Percentiles rank a stretch among this genome's conserved stretches.
phyloP scores from a whole-genome alignment of 2,797 vertebrate genomes.

The Microtus agrestis region DNA sequence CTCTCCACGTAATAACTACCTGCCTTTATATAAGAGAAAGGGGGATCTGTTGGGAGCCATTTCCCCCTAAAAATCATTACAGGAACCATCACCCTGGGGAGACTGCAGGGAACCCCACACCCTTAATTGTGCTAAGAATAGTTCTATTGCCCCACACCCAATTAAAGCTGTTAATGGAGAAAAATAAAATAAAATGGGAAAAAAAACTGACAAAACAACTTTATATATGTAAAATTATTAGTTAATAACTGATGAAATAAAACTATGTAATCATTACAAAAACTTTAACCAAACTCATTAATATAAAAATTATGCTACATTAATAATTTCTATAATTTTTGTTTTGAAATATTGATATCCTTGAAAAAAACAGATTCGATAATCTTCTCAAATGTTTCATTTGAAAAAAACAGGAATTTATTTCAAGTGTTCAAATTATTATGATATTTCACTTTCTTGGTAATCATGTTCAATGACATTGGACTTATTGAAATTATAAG shows the following conservation, averaged over 20 bases:
- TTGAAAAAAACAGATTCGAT: background rate
- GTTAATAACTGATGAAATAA: background rate
- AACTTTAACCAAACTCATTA: background rate
- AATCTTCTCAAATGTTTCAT: background rate
- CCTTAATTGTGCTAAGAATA: no score
- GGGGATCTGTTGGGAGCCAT: no score
- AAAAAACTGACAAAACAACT: background rate
- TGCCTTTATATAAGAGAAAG: no score
- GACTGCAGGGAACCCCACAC: no score
- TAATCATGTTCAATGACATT: background rate
- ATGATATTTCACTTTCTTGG: slow-evolving; percentile 11
- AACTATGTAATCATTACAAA: background rate
- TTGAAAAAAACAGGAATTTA: background rate
- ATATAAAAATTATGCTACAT: background rate
- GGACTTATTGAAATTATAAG: background rate
- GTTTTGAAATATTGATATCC: background rate
- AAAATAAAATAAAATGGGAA: no score
- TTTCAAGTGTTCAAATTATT: background rate
- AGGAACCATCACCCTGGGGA: no score
- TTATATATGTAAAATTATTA: background rate
- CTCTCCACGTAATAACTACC: no score
- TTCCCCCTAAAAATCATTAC: no score
- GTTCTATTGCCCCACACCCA: no score
- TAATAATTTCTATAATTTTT: background rate
- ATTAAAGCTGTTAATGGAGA: no score